Base-by-base conservation (phyloP, 2,888 invertebrate genomes). In the Drosophila pseudotakahashii region DNA sequence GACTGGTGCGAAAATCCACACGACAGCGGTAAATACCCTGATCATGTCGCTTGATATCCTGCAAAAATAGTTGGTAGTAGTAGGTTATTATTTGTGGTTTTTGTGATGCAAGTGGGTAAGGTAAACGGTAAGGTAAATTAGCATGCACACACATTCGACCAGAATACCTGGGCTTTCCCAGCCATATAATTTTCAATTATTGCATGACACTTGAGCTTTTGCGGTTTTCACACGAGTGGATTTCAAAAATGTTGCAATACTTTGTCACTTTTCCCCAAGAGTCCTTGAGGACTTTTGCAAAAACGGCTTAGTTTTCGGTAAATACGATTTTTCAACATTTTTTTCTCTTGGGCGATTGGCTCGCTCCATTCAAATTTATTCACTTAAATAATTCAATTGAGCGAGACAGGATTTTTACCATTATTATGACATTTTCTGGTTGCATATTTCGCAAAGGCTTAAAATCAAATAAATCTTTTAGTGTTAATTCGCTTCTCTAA, bases 21-120 rank as follows among this genome's bases (percentile, higher is more conserved):
- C 97, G 93, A 92, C 98, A 98, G 75, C 97, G 94, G 93, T 97
- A 98, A 81, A 96, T 95, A 88, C 97, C 97, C 92, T 97, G 97
- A 92, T 98, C 98, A 90, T 95, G 95, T 50, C 97, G 94, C 92
- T 96, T 95, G 89, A 97, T 96, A 93, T 97, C 96, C 72, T 94
- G 89, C 19, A 89, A 82, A 77, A 72, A 48, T 52, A 13, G 36
- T 30, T 1, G 30, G 30, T 7, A 26, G 26, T 6, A 26, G 26
- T 44, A 45, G 41, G 54, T 62, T 52, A 71, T 37, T 51, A 55
- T 55, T 55, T 64, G 78, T 78, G 78, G 81, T 60, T 76, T 73
- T 52, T 34, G 63, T 34, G 9, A 23, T 36, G 19, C 19, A 26
- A 57, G 69, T 60, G 85, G 70, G 77, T 75, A 75, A 75, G 71